Percentiles rank a stretch among this genome's conserved stretches.
Conservation (phyloP, 2,113 vertebrate genomes). For the Papio anubis region DNA sequence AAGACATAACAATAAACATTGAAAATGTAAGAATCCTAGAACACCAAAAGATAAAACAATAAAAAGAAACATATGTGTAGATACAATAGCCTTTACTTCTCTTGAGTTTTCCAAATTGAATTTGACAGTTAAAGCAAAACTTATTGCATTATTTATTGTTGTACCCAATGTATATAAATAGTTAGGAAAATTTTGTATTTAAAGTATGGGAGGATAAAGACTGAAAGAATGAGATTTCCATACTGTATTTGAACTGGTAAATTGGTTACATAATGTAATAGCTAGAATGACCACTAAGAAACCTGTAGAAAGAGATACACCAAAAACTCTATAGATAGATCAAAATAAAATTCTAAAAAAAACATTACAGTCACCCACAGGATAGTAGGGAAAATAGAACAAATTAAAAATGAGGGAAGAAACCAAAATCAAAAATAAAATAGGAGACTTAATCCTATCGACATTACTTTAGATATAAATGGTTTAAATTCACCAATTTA, state of each 20-base stretch:
- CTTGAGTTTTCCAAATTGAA: too few species aligned
- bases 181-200: too few species aligned
- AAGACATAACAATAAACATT: neutral
- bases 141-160: too few species aligned
- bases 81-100: too few species aligned
- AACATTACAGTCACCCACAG: neutral
- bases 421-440: neutral
- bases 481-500: too few species aligned
- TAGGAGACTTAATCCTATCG: neutral
- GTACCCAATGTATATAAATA: neutral
- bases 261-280: neutral
- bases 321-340: neutral
- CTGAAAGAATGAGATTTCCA: neutral
- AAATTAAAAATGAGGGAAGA: neutral
- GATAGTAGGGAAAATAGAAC: neutral
- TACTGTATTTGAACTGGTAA: neutral
- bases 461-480: too few species aligned
- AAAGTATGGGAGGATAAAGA: neutral
- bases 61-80: too few species aligned
- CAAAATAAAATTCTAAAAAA: neutral
- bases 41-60: too few species aligned
- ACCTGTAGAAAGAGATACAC: neutral
- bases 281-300: neutral
- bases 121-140: too few species aligned
- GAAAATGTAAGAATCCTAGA: neutral